These are phyloP conservation scores for Drepana arcuata DNA, from an alignment of 1,140 invertebrate species.

Conservation along the genomic window DNA sequence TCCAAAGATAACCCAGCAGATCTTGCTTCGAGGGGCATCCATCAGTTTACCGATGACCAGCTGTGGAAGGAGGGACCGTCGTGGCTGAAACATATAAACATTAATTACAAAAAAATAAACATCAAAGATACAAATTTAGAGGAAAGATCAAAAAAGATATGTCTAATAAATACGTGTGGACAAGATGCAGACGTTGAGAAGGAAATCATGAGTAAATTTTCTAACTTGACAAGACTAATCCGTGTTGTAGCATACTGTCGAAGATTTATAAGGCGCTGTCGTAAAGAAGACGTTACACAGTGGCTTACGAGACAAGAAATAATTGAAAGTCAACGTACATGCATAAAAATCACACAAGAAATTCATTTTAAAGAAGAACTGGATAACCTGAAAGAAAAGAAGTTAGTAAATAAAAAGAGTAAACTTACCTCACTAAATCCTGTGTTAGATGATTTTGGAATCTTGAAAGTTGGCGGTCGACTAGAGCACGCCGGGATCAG, in stretches of 20 bases:
- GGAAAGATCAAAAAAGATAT: background rate
- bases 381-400: background rate
- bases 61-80: background rate
- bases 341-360: background rate
- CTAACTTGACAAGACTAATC: background rate
- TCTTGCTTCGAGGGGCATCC: background rate
- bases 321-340: too few relatives aligned
- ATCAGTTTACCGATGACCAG: background rate
- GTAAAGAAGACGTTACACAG: too few relatives aligned
- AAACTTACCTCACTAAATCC: conserved; percentile 1
- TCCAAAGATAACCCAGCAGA: conserved; percentile 1
- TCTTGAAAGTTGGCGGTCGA: conserved; percentile 6
- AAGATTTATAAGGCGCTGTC: background rate
- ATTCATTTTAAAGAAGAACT: background rate
- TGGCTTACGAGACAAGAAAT: too few relatives aligned
- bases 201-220: too few relatives aligned
- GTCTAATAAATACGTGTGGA: background rate
- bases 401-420: background rate
- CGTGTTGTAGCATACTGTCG: background rate
- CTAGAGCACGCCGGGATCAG: background rate
- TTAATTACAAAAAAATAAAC: background rate
- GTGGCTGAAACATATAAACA: background rate
- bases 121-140: background rate
- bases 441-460: conserved; percentile 3
- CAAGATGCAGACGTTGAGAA: too few relatives aligned